Conservation (phyloP, 2,113 vertebrate species). For the Hirundichthys speculiger region DNA sequence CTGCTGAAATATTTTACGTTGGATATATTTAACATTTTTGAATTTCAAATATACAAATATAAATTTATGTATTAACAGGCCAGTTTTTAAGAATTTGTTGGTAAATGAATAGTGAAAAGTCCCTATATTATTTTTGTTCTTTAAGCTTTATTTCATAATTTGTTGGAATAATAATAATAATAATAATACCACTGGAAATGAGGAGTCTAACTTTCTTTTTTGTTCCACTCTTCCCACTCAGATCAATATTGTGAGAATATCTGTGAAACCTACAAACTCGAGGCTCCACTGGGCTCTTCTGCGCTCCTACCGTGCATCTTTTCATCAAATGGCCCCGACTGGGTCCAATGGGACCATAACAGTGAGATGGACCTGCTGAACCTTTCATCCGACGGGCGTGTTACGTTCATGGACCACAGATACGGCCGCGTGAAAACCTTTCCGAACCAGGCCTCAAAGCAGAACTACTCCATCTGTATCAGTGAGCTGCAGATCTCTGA, state of each 20-base stretch:
- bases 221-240: constrained; percentile 6
- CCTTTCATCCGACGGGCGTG: not conserved
- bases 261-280: not conserved
- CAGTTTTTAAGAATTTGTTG: too few relatives aligned
- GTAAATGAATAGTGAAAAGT: too few relatives aligned
- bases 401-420: constrained; percentile 52
- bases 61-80: too few relatives aligned
- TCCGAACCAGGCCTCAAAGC: constrained; percentile 50
- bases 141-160: too few relatives aligned
- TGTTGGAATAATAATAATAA: too few relatives aligned
- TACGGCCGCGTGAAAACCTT: constrained; percentile 64
- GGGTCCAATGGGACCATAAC: constrained; percentile 48
- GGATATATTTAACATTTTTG: too few relatives aligned
- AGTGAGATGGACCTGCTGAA: constrained; percentile 1
- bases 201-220: too few relatives aligned
- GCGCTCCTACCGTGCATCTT: constrained; percentile 59
- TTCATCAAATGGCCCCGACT: rapidly evolving
- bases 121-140: too few relatives aligned
- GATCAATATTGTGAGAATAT: not conserved
- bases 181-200: too few relatives aligned
- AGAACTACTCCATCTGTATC: constrained; percentile 73
- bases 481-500: constrained; percentile 57
- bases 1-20: too few relatives aligned
- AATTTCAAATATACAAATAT: too few relatives aligned
- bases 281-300: constrained; percentile 38